A percentile compares a stretch with the other conserved stretches of the same genome.
phyloP scores from a whole-genome alignment of 2,888 invertebrate species.

The Leptogaster cylindrica region DNA sequence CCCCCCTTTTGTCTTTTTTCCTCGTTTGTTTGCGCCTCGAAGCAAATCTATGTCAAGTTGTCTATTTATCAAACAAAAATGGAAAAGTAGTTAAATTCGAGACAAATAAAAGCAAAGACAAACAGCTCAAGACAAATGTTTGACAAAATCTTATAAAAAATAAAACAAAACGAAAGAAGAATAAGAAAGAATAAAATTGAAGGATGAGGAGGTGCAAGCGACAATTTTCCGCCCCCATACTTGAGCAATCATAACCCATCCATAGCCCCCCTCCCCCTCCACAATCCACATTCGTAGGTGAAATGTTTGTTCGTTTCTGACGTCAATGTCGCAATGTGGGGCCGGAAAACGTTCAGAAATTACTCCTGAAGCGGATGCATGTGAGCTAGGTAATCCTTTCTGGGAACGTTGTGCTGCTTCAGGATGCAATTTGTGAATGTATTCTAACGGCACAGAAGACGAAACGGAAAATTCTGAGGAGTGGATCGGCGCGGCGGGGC shows the following conservation, averaged over 20 bases:
- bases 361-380: neutral
- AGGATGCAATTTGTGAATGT: neutral
- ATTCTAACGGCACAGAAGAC: neutral
- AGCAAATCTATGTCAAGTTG: constrained; percentile 10
- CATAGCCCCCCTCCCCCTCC: neutral
- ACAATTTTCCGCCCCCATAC: too few species aligned
- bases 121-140: neutral
- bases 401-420: neutral
- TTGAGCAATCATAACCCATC: neutral
- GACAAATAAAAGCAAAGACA: neutral
- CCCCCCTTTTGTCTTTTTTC: neutral
- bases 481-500: too few species aligned
- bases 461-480: too few species aligned
- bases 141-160: neutral
- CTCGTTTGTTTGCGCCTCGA: neutral
- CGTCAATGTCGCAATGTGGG: neutral
- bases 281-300: neutral
- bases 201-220: neutral
- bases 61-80: constrained; percentile 11
- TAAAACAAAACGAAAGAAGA: neutral
- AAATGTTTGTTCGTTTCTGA: neutral
- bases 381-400: constrained; percentile 5
- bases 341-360: neutral
- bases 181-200: neutral
- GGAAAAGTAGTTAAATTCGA: constrained; percentile 2